Evolutionary conservation across 2,113 vertebrate species (phyloP).

Genomic region (Phalacrocorax carbo): DNA sequence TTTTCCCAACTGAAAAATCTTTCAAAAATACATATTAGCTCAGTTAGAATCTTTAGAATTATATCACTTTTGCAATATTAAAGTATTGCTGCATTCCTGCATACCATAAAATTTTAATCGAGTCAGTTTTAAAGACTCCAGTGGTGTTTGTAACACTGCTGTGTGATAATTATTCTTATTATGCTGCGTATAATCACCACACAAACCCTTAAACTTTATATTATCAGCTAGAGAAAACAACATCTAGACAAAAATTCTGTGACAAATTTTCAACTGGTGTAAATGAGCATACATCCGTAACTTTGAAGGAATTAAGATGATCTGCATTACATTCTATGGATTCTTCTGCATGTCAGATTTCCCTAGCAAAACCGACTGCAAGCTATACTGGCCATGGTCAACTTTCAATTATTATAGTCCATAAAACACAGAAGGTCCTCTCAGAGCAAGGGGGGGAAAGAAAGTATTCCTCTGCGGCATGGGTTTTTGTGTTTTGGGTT

Average conservation of each 20-base stretch:
- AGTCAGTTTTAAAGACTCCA: not conserved
- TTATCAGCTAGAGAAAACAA: not conserved
- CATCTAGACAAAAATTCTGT: not conserved
- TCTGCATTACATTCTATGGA: not conserved
- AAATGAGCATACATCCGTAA: not conserved
- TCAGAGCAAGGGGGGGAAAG: not conserved
- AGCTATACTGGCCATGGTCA: not conserved
- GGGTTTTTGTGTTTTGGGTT: not conserved
- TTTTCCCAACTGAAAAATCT: not conserved
- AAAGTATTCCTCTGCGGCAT: not conserved
- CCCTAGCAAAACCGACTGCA: not conserved
- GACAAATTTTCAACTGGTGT: not conserved
- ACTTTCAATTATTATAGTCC: not conserved
- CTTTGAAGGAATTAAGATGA: not conserved
- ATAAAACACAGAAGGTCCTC: not conserved
- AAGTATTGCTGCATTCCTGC: not conserved
- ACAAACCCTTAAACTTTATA: not conserved
- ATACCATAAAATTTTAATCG: not conserved
- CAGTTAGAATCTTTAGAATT: not conserved
- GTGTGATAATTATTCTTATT: not conserved
- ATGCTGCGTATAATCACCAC: not conserved
- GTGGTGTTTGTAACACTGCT: not conserved
- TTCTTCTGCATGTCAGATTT: not conserved
- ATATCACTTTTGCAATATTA: not conserved
- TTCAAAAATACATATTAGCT: not conserved